phyloP scores from a whole-genome alignment of 2,888 invertebrate species.

The Sphaerophoria taeniata region DNA sequence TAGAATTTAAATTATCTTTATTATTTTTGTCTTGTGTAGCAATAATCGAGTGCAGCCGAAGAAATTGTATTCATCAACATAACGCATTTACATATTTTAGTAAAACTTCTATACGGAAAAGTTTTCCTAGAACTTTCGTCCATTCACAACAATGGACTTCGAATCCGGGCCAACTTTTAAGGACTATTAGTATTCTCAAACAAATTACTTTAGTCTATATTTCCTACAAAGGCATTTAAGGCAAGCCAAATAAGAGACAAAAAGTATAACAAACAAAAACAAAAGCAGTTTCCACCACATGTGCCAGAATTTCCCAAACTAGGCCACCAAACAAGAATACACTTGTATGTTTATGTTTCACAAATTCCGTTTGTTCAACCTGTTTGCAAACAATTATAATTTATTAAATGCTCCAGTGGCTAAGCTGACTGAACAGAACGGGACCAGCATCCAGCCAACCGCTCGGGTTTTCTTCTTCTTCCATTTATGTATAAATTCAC shows the following conservation, averaged over 20 bases:
- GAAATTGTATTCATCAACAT: too few species aligned
- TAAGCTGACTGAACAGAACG: constrained; percentile 1
- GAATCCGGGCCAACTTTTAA: not conserved
- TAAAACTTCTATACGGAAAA: too few species aligned
- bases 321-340: constrained; percentile 52
- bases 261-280: constrained; percentile 2
- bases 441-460: not conserved
- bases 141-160: too few species aligned
- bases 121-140: too few species aligned
- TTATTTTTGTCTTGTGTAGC: too few species aligned
- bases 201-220: constrained; percentile 27
- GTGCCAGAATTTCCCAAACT: constrained; percentile 35
- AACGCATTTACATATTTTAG: too few species aligned
- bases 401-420: constrained; percentile 63
- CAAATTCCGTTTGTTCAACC: constrained; percentile 67
- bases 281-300: constrained; percentile 3
- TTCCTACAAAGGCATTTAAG: not conserved
- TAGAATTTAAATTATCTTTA: too few species aligned
- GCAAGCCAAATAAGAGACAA: constrained; percentile 6
- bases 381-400: constrained; percentile 73
- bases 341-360: constrained; percentile 61
- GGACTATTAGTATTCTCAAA: constrained; percentile 3
- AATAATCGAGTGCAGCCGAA: too few species aligned
- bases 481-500: not conserved
- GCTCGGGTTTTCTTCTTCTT: constrained; percentile 5